Evolutionary conservation across 2,797 vertebrate species (phyloP).

Genomic region (Ptychadena robeensis): DNA sequence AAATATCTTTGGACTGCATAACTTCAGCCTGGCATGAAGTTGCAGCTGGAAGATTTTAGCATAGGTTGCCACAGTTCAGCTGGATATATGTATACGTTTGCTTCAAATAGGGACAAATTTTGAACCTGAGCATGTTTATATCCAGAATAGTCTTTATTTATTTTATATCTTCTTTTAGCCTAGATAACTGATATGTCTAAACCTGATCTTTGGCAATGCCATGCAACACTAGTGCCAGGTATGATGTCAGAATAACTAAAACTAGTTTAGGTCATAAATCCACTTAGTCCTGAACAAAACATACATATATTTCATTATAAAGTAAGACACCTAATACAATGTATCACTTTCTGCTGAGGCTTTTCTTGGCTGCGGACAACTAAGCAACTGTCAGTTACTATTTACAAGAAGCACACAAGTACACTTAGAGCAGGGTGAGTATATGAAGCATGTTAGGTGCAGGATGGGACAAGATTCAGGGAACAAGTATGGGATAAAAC

Average conservation of each 20-base stretch:
- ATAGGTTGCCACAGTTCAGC: constrained; percentile 11
- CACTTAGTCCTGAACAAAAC: constrained; percentile 18
- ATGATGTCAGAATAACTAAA: constrained; percentile 37
- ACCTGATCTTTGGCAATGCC: constrained; percentile 35
- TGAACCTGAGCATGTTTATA: constrained; percentile 26
- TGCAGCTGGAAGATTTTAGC: constrained; percentile 36
- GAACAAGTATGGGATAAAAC: no score
- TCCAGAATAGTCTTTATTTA: constrained; percentile 29
- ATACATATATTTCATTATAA: constrained; percentile 23
- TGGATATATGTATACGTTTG: constrained; percentile 16
- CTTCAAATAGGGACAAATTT: constrained; percentile 25
- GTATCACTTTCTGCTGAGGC: no score
- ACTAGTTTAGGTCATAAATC: constrained; percentile 25
- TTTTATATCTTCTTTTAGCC: constrained; percentile 30
- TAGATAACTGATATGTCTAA: constrained; percentile 24
- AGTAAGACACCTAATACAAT: no score
- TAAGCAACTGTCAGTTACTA: no score
- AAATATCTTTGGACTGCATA: background rate
- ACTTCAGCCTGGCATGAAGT: constrained; percentile 33
- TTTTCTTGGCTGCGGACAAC: no score
- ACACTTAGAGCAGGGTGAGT: no score
- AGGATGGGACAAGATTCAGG: no score
- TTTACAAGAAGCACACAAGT: no score
- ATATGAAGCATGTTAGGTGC: no score
- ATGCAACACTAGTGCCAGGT: constrained; percentile 15